A percentile compares a stretch with the other conserved stretches of the same genome.
Evolutionary conservation across 2,113 vertebrate species (phyloP).

Genomic region (Pao palembangensis): DNA sequence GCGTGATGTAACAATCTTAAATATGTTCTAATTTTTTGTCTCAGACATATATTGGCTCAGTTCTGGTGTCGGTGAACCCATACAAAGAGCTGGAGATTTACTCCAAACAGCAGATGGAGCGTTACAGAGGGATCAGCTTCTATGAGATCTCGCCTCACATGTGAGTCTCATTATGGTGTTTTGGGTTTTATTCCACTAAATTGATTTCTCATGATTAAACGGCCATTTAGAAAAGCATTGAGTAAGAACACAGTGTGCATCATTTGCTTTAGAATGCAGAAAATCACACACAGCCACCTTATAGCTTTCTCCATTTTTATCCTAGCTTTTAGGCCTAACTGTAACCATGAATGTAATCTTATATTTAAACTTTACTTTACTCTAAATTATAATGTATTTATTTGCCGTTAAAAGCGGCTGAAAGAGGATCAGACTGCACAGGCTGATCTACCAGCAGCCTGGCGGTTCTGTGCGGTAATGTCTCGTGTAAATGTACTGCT

Average conservation of each 20-base stretch:
- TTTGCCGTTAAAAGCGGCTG: too few species aligned
- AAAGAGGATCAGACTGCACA: too few species aligned
- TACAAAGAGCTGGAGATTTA: conserved; percentile 98
- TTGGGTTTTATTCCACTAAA: neutral
- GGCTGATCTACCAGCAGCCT: too few species aligned
- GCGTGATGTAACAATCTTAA: conserved; percentile 13
- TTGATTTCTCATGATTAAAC: neutral
- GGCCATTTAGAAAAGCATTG: neutral
- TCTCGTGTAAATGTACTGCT: neutral
- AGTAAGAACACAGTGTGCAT: too few species aligned
- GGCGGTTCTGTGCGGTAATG: too few species aligned
- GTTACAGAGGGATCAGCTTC: conserved; percentile 95
- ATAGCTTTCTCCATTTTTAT: too few species aligned
- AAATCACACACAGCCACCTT: too few species aligned
- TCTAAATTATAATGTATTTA: too few species aligned
- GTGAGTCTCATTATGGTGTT: conserved; percentile 75
- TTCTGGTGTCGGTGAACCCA: conserved; percentile 95
- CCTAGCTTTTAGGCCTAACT: too few species aligned
- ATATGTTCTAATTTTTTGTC: conserved; percentile 18
- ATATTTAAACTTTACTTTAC: too few species aligned
- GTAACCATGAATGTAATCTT: too few species aligned
- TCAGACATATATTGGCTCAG: conserved; percentile 94
- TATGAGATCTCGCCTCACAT: conserved; percentile 98
- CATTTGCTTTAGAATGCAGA: too few species aligned
- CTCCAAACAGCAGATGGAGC: conserved; percentile 92